phyloP scores from a whole-genome alignment of 2,113 vertebrate genomes.

The Micromys minutus region DNA sequence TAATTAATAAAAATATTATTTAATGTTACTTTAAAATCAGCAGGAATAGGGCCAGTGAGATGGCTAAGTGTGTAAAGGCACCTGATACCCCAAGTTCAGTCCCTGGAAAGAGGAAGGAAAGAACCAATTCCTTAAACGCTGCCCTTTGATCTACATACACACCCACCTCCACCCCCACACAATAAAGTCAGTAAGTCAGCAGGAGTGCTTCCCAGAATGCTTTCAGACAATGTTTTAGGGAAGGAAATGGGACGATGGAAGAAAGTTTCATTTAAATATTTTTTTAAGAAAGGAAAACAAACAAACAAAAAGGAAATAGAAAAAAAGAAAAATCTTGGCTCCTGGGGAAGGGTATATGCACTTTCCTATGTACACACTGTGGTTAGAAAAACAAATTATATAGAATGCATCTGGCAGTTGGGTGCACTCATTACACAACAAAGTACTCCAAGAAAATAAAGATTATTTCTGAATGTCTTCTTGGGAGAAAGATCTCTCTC shows the following conservation, averaged over 20 bases:
- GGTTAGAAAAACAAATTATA: neutral
- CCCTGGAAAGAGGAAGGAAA: neutral
- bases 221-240: neutral
- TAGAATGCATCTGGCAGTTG: neutral
- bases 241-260: neutral
- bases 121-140: neutral
- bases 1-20: neutral
- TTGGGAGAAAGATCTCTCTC: slow-evolving; percentile 31
- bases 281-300: neutral
- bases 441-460: slow-evolving; percentile 34
- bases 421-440: neutral
- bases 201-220: neutral
- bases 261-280: neutral
- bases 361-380: slow-evolving; percentile 2
- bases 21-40: neutral
- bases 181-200: neutral
- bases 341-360: neutral
- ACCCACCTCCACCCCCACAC: neutral
- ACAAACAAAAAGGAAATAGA: neutral
- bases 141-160: neutral
- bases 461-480: slow-evolving; percentile 2
- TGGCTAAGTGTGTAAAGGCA: neutral
- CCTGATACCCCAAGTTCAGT: neutral
- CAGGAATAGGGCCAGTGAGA: neutral
- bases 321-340: neutral